phyloP scores from a whole-genome alignment of 2,797 vertebrate genomes.

The Amphiprion clarkii region DNA sequence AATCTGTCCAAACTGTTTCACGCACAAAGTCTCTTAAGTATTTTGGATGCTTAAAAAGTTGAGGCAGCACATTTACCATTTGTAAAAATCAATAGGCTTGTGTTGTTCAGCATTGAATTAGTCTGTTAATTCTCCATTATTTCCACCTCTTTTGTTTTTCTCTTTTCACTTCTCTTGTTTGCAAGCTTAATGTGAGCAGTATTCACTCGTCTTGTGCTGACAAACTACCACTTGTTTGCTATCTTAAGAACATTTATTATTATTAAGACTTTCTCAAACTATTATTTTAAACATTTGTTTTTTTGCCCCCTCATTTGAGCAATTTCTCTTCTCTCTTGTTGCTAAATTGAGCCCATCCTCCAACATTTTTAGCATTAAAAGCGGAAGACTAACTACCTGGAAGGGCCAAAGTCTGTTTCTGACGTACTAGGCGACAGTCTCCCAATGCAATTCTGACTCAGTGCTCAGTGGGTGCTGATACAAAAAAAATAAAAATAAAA shows the following conservation, averaged over 20 bases:
- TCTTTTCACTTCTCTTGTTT: background rate
- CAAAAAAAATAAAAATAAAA: background rate
- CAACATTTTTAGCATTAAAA: background rate
- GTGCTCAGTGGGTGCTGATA: background rate
- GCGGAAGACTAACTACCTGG: background rate
- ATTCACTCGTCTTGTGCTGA: background rate
- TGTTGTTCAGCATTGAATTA: background rate
- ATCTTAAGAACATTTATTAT: background rate
- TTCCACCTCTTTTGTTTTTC: background rate
- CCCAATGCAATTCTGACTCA: background rate
- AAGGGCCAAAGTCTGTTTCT: background rate
- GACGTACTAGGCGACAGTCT: background rate
- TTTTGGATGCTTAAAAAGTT: background rate
- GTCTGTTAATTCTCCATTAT: too few relatives aligned
- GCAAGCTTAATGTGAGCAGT: background rate
- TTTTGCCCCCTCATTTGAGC: background rate
- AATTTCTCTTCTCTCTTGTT: background rate
- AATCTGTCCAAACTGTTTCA: too few relatives aligned
- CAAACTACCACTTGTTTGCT: background rate
- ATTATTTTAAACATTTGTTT: background rate
- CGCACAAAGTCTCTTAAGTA: background rate
- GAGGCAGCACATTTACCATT: background rate
- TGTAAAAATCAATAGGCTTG: background rate
- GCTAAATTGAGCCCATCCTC: background rate
- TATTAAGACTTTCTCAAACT: background rate